Evolutionary conservation across 2,888 invertebrate species (phyloP).

Genomic region (Ypsolopha scabrella): DNA sequence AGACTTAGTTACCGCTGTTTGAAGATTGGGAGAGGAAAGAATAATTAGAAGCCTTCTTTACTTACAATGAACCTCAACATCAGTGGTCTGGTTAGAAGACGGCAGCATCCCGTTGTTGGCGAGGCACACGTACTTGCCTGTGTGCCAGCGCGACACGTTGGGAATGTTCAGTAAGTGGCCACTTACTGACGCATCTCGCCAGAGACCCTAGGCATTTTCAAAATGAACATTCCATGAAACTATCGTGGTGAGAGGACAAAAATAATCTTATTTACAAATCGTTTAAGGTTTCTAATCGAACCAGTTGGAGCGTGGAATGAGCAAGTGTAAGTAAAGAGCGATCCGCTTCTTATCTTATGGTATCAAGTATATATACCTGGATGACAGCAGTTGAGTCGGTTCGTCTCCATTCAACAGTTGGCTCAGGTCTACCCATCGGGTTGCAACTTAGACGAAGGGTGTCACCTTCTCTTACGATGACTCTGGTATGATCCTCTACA

Average conservation of each 20-base stretch:
- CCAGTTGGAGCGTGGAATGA: too few species aligned
- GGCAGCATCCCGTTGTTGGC: conserved; percentile 92
- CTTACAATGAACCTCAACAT: conserved; percentile 93
- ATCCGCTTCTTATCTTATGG: too few species aligned
- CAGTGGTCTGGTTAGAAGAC: conserved; percentile 81
- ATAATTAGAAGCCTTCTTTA: conserved; percentile 16
- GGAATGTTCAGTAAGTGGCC: conserved; percentile 85
- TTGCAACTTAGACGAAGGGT: conserved; percentile 86
- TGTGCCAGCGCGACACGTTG: conserved; percentile 74
- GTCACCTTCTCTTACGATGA: conserved; percentile 84
- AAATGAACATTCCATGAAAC: too few species aligned
- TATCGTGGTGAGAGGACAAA: too few species aligned
- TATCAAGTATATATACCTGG: conserved; percentile 26
- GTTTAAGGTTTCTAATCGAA: too few species aligned
- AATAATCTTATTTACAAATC: too few species aligned
- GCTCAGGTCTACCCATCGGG: conserved; percentile 82
- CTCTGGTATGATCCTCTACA: conserved; percentile 64
- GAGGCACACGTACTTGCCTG: conserved; percentile 81
- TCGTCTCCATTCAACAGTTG: conserved; percentile 83
- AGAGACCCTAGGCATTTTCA: conserved; percentile 38
- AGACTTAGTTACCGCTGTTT: too few species aligned
- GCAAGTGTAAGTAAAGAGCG: too few species aligned
- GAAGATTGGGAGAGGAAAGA: too few species aligned
- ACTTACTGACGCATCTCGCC: conserved; percentile 76
- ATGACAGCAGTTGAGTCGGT: conserved; percentile 66